phyloP scores from a whole-genome alignment of 2,797 vertebrate genomes.

The Schizothorax lantsangensis region DNA sequence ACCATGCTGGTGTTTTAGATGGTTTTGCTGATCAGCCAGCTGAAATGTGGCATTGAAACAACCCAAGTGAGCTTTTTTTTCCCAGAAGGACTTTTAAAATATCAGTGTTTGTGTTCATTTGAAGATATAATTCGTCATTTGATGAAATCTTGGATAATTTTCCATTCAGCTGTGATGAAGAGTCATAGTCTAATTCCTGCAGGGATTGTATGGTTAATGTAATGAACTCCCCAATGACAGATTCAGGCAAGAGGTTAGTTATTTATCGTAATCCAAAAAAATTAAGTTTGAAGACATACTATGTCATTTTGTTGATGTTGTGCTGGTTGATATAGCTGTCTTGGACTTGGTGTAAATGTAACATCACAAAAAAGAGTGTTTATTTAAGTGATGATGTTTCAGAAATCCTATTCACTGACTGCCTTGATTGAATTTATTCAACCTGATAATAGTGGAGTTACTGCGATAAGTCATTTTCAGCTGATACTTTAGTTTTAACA shows the following conservation, averaged over 20 bases:
- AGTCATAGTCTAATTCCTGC: constrained; percentile 5
- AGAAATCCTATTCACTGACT: background rate
- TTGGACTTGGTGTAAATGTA: background rate
- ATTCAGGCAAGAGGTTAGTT: background rate
- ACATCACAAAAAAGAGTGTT: background rate
- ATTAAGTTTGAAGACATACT: background rate
- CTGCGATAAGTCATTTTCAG: background rate
- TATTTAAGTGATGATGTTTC: background rate
- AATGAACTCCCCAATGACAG: background rate
- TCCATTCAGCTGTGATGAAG: background rate
- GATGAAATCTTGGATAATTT: background rate
- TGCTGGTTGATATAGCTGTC: background rate
- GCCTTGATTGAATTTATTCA: background rate
- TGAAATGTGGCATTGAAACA: background rate
- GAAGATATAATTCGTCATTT: background rate
- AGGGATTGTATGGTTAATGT: constrained; percentile 1
- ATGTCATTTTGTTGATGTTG: background rate
- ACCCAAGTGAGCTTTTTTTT: background rate
- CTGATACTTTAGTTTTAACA: background rate
- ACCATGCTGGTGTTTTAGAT: background rate
- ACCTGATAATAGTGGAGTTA: background rate
- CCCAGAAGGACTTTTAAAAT: constrained; percentile 15
- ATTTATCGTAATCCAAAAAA: background rate
- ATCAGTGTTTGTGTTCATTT: constrained; percentile 11
- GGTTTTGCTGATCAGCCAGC: background rate